phyloP scores from a whole-genome alignment of 2,888 invertebrate species.

The Yponomeuta evonymella region DNA sequence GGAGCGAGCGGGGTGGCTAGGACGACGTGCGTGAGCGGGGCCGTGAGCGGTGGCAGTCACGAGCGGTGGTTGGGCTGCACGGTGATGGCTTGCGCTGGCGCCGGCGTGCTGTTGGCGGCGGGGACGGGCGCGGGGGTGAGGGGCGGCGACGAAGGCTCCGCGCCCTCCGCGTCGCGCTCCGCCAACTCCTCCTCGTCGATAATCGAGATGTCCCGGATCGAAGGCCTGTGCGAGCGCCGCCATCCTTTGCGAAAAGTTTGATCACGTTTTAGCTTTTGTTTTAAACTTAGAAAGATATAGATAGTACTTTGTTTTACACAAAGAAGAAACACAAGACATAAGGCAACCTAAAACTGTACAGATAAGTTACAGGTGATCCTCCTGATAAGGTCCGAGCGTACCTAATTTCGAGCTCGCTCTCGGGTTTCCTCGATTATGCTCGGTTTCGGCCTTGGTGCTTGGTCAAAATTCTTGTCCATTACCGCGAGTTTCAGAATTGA shows the following conservation, averaged over 20 bases:
- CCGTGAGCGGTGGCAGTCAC: conserved; percentile 28
- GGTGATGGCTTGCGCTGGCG: conserved; percentile 37
- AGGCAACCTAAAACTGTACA: too few species aligned
- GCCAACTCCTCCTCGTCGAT: conserved; percentile 88
- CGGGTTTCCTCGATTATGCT: too few species aligned
- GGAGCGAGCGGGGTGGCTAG: neutral
- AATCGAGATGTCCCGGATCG: conserved; percentile 90
- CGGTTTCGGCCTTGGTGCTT: too few species aligned
- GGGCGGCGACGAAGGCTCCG: conserved; percentile 36
- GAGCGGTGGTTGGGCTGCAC: conserved; percentile 60
- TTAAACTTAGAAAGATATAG: too few species aligned
- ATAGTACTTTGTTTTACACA: too few species aligned
- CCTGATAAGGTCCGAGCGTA: too few species aligned
- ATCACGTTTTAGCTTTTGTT: neutral
- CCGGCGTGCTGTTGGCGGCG: conserved; percentile 47
- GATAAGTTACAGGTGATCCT: too few species aligned
- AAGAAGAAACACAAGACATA: too few species aligned
- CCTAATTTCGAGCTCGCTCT: too few species aligned
- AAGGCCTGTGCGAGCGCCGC: conserved; percentile 87
- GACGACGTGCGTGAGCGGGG: neutral
- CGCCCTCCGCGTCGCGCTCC: conserved; percentile 67
- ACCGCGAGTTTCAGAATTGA: too few species aligned
- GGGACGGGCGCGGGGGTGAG: conserved; percentile 37
- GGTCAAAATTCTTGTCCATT: too few species aligned
- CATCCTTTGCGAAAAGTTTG: conserved; percentile 70